These are phyloP conservation scores for Lagenorhynchus albirostris DNA, from an alignment of 2,113 vertebrate species.

Conservation along the genomic window DNA sequence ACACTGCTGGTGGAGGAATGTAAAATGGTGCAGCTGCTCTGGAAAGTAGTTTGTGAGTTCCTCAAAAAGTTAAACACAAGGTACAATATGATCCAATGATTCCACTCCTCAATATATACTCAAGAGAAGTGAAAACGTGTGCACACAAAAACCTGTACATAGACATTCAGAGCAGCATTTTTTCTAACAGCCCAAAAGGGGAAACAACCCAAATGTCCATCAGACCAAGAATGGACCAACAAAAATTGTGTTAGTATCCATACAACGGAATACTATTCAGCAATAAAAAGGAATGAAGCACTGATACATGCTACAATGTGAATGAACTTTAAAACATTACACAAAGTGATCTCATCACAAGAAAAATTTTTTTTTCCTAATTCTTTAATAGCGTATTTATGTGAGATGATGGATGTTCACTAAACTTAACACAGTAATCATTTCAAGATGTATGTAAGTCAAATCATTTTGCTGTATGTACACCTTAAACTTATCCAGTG, in stretches of 20 bases:
- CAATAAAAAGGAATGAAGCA: conserved; percentile 15
- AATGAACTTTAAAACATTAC: conserved; percentile 26
- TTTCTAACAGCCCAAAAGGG: neutral
- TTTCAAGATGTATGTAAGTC: neutral
- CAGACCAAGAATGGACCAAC: neutral
- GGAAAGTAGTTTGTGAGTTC: neutral
- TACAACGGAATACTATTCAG: neutral
- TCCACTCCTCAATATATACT: neutral
- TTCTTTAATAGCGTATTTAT: neutral
- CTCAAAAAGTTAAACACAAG: conserved; percentile 20
- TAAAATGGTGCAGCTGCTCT: conserved; percentile 9
- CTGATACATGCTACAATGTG: neutral
- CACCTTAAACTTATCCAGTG: neutral
- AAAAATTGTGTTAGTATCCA: conserved; percentile 17
- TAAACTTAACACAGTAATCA: neutral
- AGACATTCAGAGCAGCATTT: neutral
- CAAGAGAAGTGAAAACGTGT: neutral
- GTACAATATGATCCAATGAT: neutral
- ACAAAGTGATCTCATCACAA: neutral
- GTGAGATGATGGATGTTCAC: neutral
- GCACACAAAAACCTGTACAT: neutral
- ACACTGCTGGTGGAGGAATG: neutral
- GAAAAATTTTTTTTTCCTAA: neutral
- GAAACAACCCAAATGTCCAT: neutral
- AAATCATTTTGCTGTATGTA: neutral